Conservation (phyloP, 2,888 invertebrate species). For the Agonopterix alstromeriana region DNA sequence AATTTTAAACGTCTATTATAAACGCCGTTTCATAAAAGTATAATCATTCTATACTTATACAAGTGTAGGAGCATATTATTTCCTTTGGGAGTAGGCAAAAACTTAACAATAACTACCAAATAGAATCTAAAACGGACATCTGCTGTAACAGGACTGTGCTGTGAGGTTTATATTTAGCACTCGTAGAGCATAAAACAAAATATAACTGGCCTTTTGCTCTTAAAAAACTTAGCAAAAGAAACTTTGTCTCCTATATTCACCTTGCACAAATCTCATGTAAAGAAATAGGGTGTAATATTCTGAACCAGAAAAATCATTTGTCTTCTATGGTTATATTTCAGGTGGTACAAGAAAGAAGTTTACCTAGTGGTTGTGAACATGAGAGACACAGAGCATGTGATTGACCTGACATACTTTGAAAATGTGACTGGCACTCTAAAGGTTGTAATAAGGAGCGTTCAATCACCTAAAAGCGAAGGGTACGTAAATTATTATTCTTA, state of each 20-base stretch:
- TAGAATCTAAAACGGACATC: too few species aligned
- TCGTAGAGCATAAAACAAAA: too few species aligned
- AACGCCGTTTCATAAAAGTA: background rate
- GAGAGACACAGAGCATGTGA: constrained; percentile 35
- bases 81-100: too few species aligned
- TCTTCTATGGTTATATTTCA: constrained; percentile 15
- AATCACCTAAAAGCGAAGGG: constrained; percentile 49
- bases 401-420: constrained; percentile 56
- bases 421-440: constrained; percentile 55
- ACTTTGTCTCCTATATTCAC: background rate
- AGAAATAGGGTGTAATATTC: too few species aligned
- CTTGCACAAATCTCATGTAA: too few species aligned
- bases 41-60: too few species aligned
- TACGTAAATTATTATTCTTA: constrained; percentile 14
- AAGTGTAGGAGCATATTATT: too few species aligned
- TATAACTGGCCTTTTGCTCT: too few species aligned
- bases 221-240: background rate
- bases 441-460: constrained; percentile 59
- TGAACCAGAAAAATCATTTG: too few species aligned
- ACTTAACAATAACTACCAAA: too few species aligned
- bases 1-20: background rate
- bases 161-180: too few species aligned
- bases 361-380: constrained; percentile 74
- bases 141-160: too few species aligned
- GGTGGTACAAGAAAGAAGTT: constrained; percentile 45